Percentiles rank a stretch among this genome's conserved stretches.
These are phyloP conservation scores for Himalopsyche anomala DNA, from an alignment of 2,888 invertebrate species.

Conservation along the genomic window DNA sequence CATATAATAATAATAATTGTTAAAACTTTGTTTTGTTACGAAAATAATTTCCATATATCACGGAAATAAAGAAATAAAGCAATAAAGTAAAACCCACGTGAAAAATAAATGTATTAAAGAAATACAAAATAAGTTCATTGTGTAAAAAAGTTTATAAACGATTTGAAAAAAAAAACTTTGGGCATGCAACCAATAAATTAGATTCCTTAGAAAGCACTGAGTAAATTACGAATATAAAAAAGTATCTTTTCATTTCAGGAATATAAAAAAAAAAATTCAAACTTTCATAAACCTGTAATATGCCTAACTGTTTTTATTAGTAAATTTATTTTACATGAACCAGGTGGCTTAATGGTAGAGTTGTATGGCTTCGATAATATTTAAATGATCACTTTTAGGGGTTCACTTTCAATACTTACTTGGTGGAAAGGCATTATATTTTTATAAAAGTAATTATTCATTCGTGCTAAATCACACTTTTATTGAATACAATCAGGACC, in stretches of 20 bases:
- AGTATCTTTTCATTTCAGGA: not conserved
- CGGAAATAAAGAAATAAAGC: conserved; percentile 1
- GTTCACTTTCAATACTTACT: no score
- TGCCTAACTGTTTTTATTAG: no score
- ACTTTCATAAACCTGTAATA: not conserved
- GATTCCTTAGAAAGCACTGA: not conserved
- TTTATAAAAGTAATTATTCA: no score
- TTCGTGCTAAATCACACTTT: no score
- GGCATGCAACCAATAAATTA: conserved; percentile 22
- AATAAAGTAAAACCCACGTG: not conserved
- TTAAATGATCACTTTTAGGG: no score
- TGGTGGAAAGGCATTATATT: no score
- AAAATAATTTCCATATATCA: conserved; percentile 17
- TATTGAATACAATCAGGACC: no score
- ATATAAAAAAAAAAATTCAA: not conserved
- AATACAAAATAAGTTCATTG: not conserved
- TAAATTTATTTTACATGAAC: no score
- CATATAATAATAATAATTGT: conserved; percentile 19
- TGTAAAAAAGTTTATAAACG: not conserved
- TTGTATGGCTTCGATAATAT: no score
- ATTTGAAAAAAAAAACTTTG: conserved; percentile 15
- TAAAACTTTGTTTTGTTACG: not conserved
- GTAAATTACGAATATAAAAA: not conserved
- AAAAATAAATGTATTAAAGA: not conserved
- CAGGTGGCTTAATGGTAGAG: no score